Conservation (phyloP, 2,888 invertebrate genomes). For the Hirudinaria manillensis region DNA sequence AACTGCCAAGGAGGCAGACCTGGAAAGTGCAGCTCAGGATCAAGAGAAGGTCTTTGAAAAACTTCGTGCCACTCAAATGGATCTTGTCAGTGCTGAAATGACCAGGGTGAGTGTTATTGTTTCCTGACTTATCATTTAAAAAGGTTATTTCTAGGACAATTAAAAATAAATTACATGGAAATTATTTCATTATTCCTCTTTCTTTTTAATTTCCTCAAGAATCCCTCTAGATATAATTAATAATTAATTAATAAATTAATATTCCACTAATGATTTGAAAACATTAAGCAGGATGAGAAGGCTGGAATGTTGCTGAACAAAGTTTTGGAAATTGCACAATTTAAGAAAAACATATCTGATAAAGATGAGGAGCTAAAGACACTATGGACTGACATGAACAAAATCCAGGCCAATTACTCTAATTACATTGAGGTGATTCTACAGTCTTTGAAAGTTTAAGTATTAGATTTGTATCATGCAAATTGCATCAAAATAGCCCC, state of each 20-base stretch:
- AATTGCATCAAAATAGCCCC: background rate
- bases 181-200: too few relatives aligned
- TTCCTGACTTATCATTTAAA: background rate
- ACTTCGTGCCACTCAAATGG: background rate
- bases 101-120: constrained; percentile 15
- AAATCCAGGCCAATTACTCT: constrained; percentile 26
- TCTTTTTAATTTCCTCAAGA: background rate
- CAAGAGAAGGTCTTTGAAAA: constrained; percentile 5
- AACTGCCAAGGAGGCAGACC: background rate
- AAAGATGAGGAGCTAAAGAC: constrained; percentile 27
- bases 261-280: too few relatives aligned
- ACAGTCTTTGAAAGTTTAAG: background rate
- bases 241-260: too few relatives aligned
- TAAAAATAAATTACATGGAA: too few relatives aligned
- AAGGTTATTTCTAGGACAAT: too few relatives aligned
- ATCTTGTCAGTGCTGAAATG: constrained; percentile 1
- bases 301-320: background rate
- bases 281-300: constrained; percentile 23
- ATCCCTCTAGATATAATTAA: background rate
- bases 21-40: background rate
- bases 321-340: background rate
- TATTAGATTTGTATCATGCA: background rate
- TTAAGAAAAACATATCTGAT: constrained; percentile 21
- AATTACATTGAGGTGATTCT: constrained; percentile 24
- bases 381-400: constrained; percentile 27